A percentile compares a stretch with the other conserved stretches of the same genome.
phyloP scores from a whole-genome alignment of 2,797 vertebrate genomes.

The Sebastes glaucus region DNA sequence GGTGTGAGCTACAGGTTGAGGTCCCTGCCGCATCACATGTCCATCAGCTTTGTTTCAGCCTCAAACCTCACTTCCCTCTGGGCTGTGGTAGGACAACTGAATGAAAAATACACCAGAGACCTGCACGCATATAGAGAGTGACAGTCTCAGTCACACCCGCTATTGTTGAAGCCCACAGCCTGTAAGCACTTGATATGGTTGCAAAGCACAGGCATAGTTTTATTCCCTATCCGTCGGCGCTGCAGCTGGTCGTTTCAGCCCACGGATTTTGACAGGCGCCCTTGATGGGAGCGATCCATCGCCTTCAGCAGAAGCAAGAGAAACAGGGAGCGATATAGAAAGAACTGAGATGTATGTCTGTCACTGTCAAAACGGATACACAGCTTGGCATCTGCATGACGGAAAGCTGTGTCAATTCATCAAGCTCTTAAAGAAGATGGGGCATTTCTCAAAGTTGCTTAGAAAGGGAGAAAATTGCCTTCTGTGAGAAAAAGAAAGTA shows the following conservation, averaged over 20 bases:
- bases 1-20: conserved; percentile 36
- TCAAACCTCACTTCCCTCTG: not conserved
- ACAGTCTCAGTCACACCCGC: conserved; percentile 47
- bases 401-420: conserved; percentile 65
- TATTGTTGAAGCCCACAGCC: conserved; percentile 48
- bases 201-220: conserved; percentile 43
- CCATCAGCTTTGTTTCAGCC: conserved; percentile 22
- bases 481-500: conserved; percentile 26
- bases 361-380: conserved; percentile 69
- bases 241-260: conserved; percentile 63
- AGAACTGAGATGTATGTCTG: conserved; percentile 60
- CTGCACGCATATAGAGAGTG: conserved; percentile 7
- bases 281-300: conserved; percentile 63
- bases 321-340: conserved; percentile 42
- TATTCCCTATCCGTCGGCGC: conserved; percentile 28
- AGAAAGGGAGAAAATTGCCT: conserved; percentile 47
- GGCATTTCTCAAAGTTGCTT: conserved; percentile 48
- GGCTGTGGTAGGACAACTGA: conserved; percentile 17
- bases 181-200: conserved; percentile 42
- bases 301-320: conserved; percentile 53
- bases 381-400: conserved; percentile 58
- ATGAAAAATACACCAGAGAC: conserved; percentile 32
- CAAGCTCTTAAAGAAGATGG: conserved; percentile 39
- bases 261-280: conserved; percentile 67
- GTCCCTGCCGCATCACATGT: conserved; percentile 23